Evolutionary conservation across 1,140 invertebrate species (phyloP).

Genomic region (Diabrotica undecimpunctata): DNA sequence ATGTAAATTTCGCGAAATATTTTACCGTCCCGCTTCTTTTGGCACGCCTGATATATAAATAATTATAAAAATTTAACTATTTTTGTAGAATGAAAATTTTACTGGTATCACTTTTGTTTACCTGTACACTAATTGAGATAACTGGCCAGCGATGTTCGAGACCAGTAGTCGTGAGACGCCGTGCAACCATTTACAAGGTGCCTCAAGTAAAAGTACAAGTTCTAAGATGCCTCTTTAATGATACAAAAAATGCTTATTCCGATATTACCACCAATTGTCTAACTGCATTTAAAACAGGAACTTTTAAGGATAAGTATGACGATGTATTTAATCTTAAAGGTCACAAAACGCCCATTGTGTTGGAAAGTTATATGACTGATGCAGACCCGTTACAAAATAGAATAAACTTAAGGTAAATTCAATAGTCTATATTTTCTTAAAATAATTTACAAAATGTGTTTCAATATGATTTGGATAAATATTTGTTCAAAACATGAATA

Average conservation of each 20-base stretch:
- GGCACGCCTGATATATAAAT: too few species aligned
- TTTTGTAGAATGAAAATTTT: too few species aligned
- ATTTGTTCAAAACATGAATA: too few species aligned
- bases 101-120: too few species aligned
- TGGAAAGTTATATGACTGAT: background rate
- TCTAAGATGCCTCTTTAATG: background rate
- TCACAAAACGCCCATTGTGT: background rate
- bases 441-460: too few species aligned
- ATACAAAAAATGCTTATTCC: background rate
- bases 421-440: too few species aligned
- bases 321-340: background rate
- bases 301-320: slow-evolving; percentile 1
- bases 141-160: background rate
- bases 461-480: too few species aligned
- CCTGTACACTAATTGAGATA: too few species aligned
- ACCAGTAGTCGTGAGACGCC: background rate
- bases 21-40: too few species aligned
- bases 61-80: too few species aligned
- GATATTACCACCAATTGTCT: slow-evolving; percentile 4
- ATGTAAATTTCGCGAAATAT: too few species aligned
- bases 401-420: background rate
- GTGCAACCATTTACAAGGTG: background rate
- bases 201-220: background rate
- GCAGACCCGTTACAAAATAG: background rate
- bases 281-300: background rate